phyloP scores from a whole-genome alignment of 2,797 vertebrate species.

The Molothrus aeneus region DNA sequence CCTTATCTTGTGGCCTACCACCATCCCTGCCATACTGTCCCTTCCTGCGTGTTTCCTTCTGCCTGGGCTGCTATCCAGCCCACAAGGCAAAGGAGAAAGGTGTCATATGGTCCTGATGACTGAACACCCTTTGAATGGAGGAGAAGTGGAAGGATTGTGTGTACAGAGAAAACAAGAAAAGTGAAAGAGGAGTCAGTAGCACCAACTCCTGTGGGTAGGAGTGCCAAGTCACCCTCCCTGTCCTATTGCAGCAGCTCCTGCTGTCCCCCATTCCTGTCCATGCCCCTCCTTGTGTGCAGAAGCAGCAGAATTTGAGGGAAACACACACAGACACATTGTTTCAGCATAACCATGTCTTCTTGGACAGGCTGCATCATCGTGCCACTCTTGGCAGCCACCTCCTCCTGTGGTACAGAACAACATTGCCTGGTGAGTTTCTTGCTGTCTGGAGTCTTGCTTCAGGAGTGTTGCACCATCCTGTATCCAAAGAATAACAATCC shows the following conservation, averaged over 20 bases:
- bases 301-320: background rate
- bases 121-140: background rate
- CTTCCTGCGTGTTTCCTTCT: background rate
- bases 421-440: rapidly evolving
- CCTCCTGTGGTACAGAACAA: background rate
- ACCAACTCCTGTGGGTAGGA: background rate
- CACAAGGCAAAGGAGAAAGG: background rate
- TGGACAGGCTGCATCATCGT: background rate
- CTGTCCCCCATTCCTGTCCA: background rate
- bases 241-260: background rate
- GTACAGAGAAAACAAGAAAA: background rate
- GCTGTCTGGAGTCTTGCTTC: background rate
- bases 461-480: background rate
- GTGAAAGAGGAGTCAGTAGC: background rate
- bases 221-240: background rate
- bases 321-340: rapidly evolving
- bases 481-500: background rate
- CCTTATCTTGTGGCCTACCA: background rate
- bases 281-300: rapidly evolving
- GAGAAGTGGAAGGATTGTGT: background rate
- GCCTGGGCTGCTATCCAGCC: background rate
- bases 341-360: background rate
- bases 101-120: too few relatives aligned
- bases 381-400: background rate
- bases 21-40: background rate